Evolutionary conservation across 2,797 vertebrate species (phyloP).

Genomic region (Cercopithecus mitis): DNA sequence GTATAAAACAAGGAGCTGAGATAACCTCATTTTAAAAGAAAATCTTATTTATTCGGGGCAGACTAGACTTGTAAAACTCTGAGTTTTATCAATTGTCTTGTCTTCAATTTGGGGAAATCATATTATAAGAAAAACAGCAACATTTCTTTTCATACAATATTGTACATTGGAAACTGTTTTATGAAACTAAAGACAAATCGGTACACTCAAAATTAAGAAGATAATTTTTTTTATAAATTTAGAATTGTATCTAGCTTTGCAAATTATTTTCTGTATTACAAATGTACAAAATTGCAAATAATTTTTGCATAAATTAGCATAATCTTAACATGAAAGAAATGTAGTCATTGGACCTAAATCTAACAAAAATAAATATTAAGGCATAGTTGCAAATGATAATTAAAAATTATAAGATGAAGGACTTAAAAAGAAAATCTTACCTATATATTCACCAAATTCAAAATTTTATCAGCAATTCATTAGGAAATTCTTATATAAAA

Average conservation of each 20-base stretch:
- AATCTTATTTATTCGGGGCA: conserved; percentile 30
- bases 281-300: neutral
- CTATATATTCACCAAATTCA: neutral
- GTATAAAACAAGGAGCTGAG: conserved; percentile 32
- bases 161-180: neutral
- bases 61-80: conserved; percentile 53
- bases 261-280: neutral
- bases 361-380: neutral
- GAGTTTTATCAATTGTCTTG: conserved; percentile 59
- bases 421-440: neutral
- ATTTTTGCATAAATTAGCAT: neutral
- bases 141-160: neutral
- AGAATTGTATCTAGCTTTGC: neutral
- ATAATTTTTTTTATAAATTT: neutral
- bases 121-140: conserved; percentile 27
- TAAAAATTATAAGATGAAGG: neutral
- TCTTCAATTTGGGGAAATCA: conserved; percentile 47
- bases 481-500: neutral
- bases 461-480: neutral
- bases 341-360: neutral
- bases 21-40: conserved; percentile 65
- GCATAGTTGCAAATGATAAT: neutral
- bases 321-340: neutral
- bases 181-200: neutral
- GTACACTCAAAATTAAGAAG: neutral